Base-by-base conservation (phyloP, 1,140 invertebrate species). In the Coenobita brevimanus region DNA sequence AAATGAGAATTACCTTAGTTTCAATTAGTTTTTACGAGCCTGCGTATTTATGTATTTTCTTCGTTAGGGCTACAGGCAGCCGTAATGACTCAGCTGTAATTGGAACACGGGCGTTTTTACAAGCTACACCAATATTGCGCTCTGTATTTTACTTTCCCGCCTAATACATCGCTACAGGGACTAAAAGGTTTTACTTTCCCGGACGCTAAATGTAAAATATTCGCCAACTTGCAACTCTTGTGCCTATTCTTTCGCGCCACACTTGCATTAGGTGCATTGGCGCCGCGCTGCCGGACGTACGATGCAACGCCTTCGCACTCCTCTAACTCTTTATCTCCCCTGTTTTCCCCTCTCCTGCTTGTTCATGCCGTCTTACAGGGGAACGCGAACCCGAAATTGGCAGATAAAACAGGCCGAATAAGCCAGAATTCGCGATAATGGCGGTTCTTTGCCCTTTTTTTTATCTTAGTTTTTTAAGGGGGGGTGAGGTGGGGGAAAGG, bases 201-300 rank as follows among this genome's bases (percentile, higher is more conserved):
- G 27, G 24, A 24, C 62, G 67, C 33, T 50, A 80, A 80, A 87
- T 87, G 64, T 71, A 69, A 80, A 87, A 87, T 87, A 87, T 79
- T 87, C 46, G 75, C 75, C 76, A 69, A 80, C 84, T 76, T 80
- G 84, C 84, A 87, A 87, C 84, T 87, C 84, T 87, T 87, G 21
- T 62, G 43, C 79, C 84, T 79, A 87, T 87, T 87, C 84, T 87
- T 87, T 87, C 46, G 75, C 75, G 64, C 84, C 76, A 87, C 76
- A 87, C 84, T 87, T 87, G 84, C 84, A 87, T 80, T 87, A 87
- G 84, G 84, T 87, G 84, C 84, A 87, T 87, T 87, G 84, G 84
- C 43, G 36, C 21, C 64, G n/a, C 84, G 75, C 84, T 87, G 84
- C 84, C 84, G 69, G 84, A 15, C 84, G 69, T 64, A 87, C 84